Evolutionary conservation across 1,140 invertebrate genomes (phyloP), one percentile per base, ranked within the genome.

Genomic region (Tetramorium parvispinum): DNA sequence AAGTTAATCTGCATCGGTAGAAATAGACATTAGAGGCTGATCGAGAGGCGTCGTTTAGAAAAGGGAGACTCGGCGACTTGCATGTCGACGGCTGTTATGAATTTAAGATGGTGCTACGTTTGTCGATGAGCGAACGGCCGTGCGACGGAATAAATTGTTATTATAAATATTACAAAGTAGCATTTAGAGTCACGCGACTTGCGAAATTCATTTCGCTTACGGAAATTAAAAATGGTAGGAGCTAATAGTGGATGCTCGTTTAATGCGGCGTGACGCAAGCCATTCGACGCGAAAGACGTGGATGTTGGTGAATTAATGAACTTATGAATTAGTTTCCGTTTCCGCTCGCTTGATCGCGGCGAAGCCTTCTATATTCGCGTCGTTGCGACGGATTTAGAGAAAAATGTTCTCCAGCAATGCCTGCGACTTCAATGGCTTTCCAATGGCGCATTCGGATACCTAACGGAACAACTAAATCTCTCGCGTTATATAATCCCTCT

Each of bases 381-480:
- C 32, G 16, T 21, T 4, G 59, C 10, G 40, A 24, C 10, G 24
- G n/a, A 49, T 49, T 63, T 65, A 16, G 65, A 46, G 32, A 21
- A 79, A 21, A 37, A 21, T 53, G 21, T 53, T 68, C 32, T 21
- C 32, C 32, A n/a, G n/a, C 32, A 32, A 16, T 18, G 18, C 16
- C 37, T 51, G 11, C 32, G 13, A 37, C 11, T 79, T 18, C 13
- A 24, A 68, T 57, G 24, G 32, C 53, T 73, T 32, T 82, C 37
- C 57, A 82, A 82, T 32, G 46, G 57, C 61, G n/a, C 32, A 16
- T 11, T 71, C 51, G 24, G 11, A 53, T 81, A 81, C 16, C 63
- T 70, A 81, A 70, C 65, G 49, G 65, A 43, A 57, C 51, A n/a
- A 81, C 7, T 59, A 82, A 82, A 71, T 82, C 51, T 21, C 37